phyloP scores from a whole-genome alignment of 2,113 vertebrate genomes.

The Brachypteracias leptosomus region DNA sequence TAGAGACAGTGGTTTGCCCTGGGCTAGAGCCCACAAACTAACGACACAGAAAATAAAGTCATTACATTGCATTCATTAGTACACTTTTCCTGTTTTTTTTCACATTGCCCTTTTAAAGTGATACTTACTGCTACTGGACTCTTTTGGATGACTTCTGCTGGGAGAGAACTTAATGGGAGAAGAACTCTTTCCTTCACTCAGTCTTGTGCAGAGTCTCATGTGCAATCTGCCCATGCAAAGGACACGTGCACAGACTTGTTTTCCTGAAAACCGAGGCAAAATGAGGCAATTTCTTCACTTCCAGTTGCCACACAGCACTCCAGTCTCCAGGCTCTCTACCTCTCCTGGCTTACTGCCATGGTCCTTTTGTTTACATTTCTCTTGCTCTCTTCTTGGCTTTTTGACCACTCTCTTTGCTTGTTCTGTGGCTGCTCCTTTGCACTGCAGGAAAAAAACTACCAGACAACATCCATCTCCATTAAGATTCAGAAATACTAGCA shows the following conservation, averaged over 20 bases:
- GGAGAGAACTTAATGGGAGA: background rate
- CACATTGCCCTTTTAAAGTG: background rate
- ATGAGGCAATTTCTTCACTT: background rate
- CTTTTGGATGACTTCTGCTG: background rate
- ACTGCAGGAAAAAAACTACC: background rate
- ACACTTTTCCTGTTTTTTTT: background rate
- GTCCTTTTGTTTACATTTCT: background rate
- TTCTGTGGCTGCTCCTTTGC: background rate
- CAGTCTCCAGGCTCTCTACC: background rate
- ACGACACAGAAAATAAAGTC: background rate
- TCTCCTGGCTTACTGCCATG: background rate
- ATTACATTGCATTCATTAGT: background rate
- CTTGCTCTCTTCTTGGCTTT: background rate
- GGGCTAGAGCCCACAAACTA: background rate
- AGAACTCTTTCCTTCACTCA: background rate
- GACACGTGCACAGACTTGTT: background rate
- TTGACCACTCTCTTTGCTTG: background rate
- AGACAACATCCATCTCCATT: background rate
- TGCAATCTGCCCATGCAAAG: background rate
- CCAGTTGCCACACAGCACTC: background rate
- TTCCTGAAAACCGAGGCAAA: background rate
- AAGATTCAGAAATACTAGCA: background rate
- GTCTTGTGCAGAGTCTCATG: accelerated
- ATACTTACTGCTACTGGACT: background rate
- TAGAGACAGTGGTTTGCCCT: background rate